Evolutionary conservation across 2,888 invertebrate species (phyloP).

Genomic region (Heteromyza rotundicornis): DNA sequence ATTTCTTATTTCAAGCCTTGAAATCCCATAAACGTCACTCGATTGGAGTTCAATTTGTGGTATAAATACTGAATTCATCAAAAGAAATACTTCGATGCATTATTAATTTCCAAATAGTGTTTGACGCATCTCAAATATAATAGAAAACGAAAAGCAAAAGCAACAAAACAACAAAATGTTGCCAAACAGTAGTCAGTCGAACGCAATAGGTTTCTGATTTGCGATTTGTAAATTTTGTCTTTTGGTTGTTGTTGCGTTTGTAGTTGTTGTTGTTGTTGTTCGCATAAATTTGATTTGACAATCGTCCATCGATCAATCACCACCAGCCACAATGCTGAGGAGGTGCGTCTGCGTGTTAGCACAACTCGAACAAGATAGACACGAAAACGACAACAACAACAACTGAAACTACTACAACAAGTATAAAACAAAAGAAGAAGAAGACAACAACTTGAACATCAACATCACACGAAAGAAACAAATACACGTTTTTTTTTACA

Average conservation of each 20-base stretch:
- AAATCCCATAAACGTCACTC: too few relatives aligned
- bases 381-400: background rate
- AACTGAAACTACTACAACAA: background rate
- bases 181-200: conserved; percentile 3
- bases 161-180: background rate
- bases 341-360: background rate
- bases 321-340: too few relatives aligned
- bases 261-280: conserved; percentile 9
- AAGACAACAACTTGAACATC: background rate
- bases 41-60: too few relatives aligned
- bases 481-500: background rate
- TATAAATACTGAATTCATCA: too few relatives aligned
- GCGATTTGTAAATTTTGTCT: conserved; percentile 6
- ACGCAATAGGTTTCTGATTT: background rate
- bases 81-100: too few relatives aligned
- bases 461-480: background rate
- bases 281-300: conserved; percentile 25
- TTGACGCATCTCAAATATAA: too few relatives aligned
- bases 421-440: background rate
- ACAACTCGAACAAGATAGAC: background rate
- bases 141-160: background rate
- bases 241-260: background rate
- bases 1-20: too few relatives aligned
- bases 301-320: conserved; percentile 20
- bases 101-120: too few relatives aligned